Evolutionary conservation across 2,113 vertebrate species (phyloP).

Genomic region (Eulemur rufifrons): DNA sequence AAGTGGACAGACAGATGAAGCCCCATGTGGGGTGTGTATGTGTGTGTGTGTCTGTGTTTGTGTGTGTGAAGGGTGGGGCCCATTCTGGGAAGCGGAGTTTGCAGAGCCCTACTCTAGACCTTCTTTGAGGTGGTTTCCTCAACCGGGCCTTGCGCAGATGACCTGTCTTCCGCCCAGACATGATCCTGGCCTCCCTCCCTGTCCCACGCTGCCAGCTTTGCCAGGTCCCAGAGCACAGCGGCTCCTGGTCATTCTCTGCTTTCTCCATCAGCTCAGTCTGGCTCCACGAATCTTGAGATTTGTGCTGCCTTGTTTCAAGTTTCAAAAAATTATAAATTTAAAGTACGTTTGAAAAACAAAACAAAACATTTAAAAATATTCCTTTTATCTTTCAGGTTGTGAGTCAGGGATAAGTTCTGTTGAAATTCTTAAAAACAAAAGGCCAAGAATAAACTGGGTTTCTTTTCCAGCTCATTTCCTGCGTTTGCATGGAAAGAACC

Average conservation of each 20-base stretch:
- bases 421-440: constrained; percentile 63
- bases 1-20: neutral
- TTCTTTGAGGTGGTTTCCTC: neutral
- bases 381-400: constrained; percentile 33
- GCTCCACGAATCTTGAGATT: neutral
- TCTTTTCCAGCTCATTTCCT: constrained; percentile 72
- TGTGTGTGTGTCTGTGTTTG: neutral
- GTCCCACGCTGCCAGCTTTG: neutral
- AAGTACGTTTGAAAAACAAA: constrained; percentile 15
- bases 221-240: neutral
- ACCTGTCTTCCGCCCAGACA: no score
- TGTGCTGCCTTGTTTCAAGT: neutral
- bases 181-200: accelerated
- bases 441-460: constrained; percentile 57
- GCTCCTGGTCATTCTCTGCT: neutral
- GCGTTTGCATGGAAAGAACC: constrained; percentile 50
- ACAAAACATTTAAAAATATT: neutral
- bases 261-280: neutral
- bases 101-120: neutral
- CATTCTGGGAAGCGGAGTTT: neutral
- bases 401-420: constrained; percentile 46
- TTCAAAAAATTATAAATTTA: constrained; percentile 7
- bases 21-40: neutral
- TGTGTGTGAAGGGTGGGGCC: neutral
- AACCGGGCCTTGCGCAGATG: neutral